Percentiles rank a stretch among this genome's conserved stretches.
Conservation (phyloP, 2,797 vertebrate genomes). For the Clangula hyemalis region DNA sequence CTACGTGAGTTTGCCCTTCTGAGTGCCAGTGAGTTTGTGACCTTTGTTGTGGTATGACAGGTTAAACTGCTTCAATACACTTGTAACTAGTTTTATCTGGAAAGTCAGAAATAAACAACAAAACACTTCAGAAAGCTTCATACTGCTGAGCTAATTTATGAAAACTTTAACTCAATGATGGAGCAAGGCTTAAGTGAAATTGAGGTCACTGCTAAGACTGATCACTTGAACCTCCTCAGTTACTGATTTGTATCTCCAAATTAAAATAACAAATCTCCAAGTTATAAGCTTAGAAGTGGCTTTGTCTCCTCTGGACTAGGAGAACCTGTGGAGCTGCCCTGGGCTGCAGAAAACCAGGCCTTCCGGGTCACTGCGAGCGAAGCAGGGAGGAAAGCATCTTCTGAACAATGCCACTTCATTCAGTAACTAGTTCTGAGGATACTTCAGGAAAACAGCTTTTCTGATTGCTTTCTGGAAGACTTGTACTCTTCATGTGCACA, state of each 20-base stretch:
- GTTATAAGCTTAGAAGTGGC: background rate
- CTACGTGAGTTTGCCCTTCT: background rate
- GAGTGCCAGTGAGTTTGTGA: background rate
- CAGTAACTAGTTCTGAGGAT: background rate
- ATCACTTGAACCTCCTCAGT: background rate
- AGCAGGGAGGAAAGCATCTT: background rate
- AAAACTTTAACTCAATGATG: background rate
- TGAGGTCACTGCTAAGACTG: background rate
- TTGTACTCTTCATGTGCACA: background rate
- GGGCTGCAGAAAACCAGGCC: background rate
- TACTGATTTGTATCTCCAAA: background rate
- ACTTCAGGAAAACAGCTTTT: background rate
- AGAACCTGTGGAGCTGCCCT: background rate
- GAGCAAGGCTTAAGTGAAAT: background rate
- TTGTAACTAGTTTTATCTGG: background rate
- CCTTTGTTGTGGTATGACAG: background rate
- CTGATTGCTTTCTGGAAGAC: background rate
- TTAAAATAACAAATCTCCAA: background rate
- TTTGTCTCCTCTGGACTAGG: background rate
- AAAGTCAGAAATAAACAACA: background rate
- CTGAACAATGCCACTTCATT: background rate
- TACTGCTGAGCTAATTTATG: background rate
- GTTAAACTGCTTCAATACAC: background rate
- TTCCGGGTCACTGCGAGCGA: background rate
- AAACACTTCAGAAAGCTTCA: background rate